Evolutionary conservation across 2,797 vertebrate species (phyloP).

Genomic region (Peromyscus nudipes): DNA sequence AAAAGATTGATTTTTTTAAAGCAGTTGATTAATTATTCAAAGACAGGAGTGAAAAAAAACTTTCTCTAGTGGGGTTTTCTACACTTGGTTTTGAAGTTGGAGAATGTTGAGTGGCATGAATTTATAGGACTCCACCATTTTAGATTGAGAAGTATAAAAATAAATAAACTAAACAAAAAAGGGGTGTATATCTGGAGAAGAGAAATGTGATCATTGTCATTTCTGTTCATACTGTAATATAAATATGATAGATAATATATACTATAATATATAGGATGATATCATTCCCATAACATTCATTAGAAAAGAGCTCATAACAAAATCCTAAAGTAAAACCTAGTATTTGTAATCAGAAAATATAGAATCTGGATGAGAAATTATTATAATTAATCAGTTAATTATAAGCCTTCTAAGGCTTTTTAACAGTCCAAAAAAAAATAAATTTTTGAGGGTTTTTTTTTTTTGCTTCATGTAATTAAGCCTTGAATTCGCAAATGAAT

Average conservation of each 20-base stretch:
- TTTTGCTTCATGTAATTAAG: slow-evolving; percentile 44
- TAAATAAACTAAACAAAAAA: slow-evolving; percentile 5
- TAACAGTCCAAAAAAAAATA: background rate
- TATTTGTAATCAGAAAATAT: background rate
- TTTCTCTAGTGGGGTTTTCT: background rate
- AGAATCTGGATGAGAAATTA: slow-evolving; percentile 43
- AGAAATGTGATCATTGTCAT: background rate
- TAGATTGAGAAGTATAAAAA: background rate
- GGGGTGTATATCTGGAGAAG: background rate
- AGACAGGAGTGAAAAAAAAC: background rate
- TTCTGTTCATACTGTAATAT: background rate
- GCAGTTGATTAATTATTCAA: background rate
- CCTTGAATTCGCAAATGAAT: background rate
- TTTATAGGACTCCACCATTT: background rate
- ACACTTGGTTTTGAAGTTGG: background rate
- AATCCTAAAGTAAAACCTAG: background rate
- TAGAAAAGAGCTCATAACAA: background rate
- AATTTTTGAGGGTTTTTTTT: background rate
- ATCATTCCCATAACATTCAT: background rate
- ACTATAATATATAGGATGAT: background rate
- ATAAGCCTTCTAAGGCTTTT: background rate
- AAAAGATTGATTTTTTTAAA: slow-evolving; percentile 1
- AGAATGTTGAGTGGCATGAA: background rate
- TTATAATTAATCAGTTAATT: background rate
- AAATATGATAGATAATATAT: background rate